A percentile compares a stretch with the other conserved stretches of the same genome.
Evolutionary conservation across 1,140 invertebrate species (phyloP).

Genomic region (Akabosia matsudoensis): DNA sequence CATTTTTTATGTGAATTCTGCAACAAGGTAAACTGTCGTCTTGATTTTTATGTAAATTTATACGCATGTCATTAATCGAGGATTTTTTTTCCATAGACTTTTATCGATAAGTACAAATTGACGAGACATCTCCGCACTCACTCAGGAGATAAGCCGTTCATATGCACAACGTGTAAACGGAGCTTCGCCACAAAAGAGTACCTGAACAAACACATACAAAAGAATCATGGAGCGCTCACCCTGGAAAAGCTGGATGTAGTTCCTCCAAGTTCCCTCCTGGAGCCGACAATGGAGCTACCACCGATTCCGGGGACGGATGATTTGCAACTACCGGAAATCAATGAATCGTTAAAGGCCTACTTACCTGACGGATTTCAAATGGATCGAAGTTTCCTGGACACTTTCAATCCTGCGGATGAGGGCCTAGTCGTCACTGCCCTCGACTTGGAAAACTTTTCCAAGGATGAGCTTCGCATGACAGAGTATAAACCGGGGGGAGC

Average conservation of each 20-base stretch:
- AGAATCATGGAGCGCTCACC: not conserved
- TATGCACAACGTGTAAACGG: not conserved
- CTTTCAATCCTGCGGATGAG: not conserved
- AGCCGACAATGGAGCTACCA: not conserved
- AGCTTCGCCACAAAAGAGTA: constrained; percentile 7
- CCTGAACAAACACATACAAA: not conserved
- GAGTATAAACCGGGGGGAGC: not conserved
- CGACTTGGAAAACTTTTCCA: not conserved
- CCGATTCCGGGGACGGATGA: not conserved
- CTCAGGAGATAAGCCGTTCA: constrained; percentile 1
- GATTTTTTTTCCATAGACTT: not conserved
- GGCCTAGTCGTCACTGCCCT: not conserved
- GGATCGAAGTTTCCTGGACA: not conserved
- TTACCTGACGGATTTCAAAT: not conserved
- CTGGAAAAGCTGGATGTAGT: no score
- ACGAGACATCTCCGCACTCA: not conserved
- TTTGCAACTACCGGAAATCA: not conserved
- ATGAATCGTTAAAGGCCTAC: not conserved
- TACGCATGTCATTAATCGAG: no score
- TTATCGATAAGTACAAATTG: constrained; percentile 10
- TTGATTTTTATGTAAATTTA: no score
- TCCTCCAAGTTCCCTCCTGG: not conserved
- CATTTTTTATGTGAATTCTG: not conserved
- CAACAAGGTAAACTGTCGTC: constrained; percentile 4
- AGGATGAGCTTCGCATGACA: not conserved